Evolutionary conservation across 2,113 vertebrate genomes (phyloP), one percentile per base, ranked within the genome.

Genomic region (Labeo catla): DNA sequence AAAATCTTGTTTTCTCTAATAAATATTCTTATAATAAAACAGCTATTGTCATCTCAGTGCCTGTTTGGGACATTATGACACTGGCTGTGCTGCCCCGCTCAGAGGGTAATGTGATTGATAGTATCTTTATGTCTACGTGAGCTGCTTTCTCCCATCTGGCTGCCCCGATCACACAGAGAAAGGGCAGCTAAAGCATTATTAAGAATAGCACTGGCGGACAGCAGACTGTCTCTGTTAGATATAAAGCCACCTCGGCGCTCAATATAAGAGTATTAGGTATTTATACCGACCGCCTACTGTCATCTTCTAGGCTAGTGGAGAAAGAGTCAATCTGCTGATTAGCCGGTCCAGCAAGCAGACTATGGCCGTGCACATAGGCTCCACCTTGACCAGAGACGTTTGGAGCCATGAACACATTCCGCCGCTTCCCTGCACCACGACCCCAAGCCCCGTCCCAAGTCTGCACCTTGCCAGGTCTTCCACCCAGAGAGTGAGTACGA

Each of bases 311-410:
- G 97, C 97, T n/a, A 99, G 98, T 0, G 98, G 98, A 77, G 98
- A 99, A 89, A 95, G 96, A 90, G 98, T 99, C 86, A 95, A 96
- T 89, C 93, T 99, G 91, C 90, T 97, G 49, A 95, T 99, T 89
- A 96, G 95, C 76, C 96, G 98, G 87, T 92, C 96, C 39, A 92
- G 92, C 92, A 99, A 98, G 90, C 93, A 95, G 7, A 96, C 96
- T 84, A 94, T 94, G 0, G 93, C 93, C 28, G 93, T 93, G 4
- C 94, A 94, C 19, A 93, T 93, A 36, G 93, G 94, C 86, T 94
- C 95, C 66, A 96, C 92, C 89, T 93, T 95, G 86, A 91, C 93
- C 86, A 95, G 97, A 91, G 98, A 99, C 88, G 91, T 94, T 0
- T 97, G 96, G 90, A 95, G 92, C 90, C 96, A 96, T 88, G 95